phyloP scores from a whole-genome alignment of 1,140 invertebrate genomes.

The Cotesia chilonis region DNA sequence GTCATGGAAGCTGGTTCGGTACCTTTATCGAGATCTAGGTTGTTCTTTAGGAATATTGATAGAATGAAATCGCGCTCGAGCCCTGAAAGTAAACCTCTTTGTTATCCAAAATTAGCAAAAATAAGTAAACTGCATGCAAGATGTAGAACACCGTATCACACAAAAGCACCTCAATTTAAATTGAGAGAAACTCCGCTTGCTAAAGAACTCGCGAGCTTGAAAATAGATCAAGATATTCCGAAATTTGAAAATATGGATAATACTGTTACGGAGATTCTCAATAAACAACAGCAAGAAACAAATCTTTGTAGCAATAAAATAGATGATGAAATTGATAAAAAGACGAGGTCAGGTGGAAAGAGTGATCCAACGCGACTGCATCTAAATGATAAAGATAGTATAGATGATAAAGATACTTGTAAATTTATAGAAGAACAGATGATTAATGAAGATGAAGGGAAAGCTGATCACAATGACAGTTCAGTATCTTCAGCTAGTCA shows the following conservation, averaged over 20 bases:
- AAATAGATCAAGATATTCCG: conserved; percentile 56
- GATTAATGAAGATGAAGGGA: conserved; percentile 26
- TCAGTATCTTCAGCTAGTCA: conserved; percentile 63
- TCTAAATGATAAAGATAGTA: not conserved
- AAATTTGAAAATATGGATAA: conserved; percentile 62
- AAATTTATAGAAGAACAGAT: conserved; percentile 31
- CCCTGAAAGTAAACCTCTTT: conserved; percentile 32
- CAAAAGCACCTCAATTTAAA: conserved; percentile 45
- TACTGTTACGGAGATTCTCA: conserved; percentile 55
- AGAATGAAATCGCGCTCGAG: conserved; percentile 34
- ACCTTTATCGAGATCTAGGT: conserved; percentile 46
- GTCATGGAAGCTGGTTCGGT: conserved; percentile 60
- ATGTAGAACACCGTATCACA: conserved; percentile 56
- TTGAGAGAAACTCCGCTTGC: conserved; percentile 52
- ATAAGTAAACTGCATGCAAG: conserved; percentile 56
- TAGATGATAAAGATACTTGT: not conserved
- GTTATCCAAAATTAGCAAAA: conserved; percentile 55
- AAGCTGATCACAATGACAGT: conserved; percentile 56
- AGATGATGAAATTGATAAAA: conserved; percentile 57
- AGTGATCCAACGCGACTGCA: not conserved
- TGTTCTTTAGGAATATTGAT: conserved; percentile 47
- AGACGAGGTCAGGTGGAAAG: conserved; percentile 43
- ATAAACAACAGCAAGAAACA: conserved; percentile 51
- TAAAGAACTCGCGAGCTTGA: conserved; percentile 53
- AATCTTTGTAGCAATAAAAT: conserved; percentile 51